phyloP scores from a whole-genome alignment of 2,113 vertebrate genomes.

The Pangasianodon hypophthalmus region DNA sequence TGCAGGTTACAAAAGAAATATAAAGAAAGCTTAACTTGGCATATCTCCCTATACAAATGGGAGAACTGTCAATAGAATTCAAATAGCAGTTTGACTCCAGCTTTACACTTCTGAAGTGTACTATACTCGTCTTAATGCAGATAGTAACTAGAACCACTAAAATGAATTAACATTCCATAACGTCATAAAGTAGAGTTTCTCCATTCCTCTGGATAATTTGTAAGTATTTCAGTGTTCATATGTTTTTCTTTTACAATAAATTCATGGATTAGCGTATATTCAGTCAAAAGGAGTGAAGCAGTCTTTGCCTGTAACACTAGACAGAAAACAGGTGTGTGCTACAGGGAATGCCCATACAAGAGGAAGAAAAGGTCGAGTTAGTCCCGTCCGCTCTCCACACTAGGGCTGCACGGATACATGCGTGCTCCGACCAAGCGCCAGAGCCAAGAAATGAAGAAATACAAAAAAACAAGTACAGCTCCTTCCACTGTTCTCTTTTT shows the following conservation, averaged over 20 bases:
- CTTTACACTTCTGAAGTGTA: constrained; percentile 63
- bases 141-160: constrained; percentile 54
- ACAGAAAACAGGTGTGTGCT: constrained; percentile 54
- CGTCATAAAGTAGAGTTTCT: constrained; percentile 51
- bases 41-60: constrained; percentile 62
- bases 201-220: constrained; percentile 50
- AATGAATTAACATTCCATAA: constrained; percentile 58
- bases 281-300: constrained; percentile 53
- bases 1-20: constrained; percentile 49
- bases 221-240: constrained; percentile 32
- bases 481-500: constrained; percentile 24
- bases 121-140: constrained; percentile 60
- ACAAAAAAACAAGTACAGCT: constrained; percentile 31
- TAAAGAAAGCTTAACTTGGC: constrained; percentile 58
- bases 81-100: constrained; percentile 59
- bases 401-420: constrained; percentile 50
- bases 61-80: constrained; percentile 58
- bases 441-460: constrained; percentile 50
- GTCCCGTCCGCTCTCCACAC: constrained; percentile 31
- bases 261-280: constrained; percentile 48
- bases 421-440: constrained; percentile 47
- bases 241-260: constrained; percentile 43
- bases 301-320: constrained; percentile 58
- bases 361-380: constrained; percentile 53
- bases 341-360: constrained; percentile 58